Evolutionary conservation across 2,888 invertebrate species (phyloP), one percentile per base, ranked within the genome.

Genomic region (Fragum sueziense): DNA sequence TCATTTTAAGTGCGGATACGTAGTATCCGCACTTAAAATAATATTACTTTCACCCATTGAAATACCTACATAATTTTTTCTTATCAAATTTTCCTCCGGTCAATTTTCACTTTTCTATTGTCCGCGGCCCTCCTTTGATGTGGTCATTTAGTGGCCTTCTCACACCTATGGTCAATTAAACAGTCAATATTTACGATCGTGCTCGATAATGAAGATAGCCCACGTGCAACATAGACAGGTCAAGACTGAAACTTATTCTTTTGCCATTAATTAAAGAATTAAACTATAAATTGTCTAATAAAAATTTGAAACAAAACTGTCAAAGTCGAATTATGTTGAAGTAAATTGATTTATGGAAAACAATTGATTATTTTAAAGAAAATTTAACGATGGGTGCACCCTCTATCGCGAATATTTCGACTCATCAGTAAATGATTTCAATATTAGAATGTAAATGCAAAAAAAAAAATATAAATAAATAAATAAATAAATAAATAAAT

Each of bases 101-200:
- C 47, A 47, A 47, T 47, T 47, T 47, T 47, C 14, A 14, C 29
- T 57, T 65, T 54, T 52, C 31, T 73, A 67, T 76, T 76, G 79
- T 80, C 62, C 57, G 31, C 57, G 78, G 76, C 67, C 34, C 31
- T 29, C 68, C 31, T 82, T 79, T 82, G 78, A 84, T 71, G 80
- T 80, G 74, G 72, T 59, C 75, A 74, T 61, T 74, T 41, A 76
- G 41, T 31, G 33, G 25, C 41, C 22, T 69, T 25, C 71, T 84
- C 79, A 52, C 84, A 79, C 84, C 37, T 79, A 76, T 76, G 31
- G 54, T 61, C 79, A 76, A 84, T 80, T 78, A 84, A 84, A 52
- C 69, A 57, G 67, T 68, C 80, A 76, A 70, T 73, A 68, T 67
- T 73, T 82, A 74, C 74, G 74, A 57, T 52, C 37, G 37, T 69